These are phyloP conservation scores for Nyleta sp. DNA, from an alignment of 2,888 invertebrate species.

Conservation along the genomic window DNA sequence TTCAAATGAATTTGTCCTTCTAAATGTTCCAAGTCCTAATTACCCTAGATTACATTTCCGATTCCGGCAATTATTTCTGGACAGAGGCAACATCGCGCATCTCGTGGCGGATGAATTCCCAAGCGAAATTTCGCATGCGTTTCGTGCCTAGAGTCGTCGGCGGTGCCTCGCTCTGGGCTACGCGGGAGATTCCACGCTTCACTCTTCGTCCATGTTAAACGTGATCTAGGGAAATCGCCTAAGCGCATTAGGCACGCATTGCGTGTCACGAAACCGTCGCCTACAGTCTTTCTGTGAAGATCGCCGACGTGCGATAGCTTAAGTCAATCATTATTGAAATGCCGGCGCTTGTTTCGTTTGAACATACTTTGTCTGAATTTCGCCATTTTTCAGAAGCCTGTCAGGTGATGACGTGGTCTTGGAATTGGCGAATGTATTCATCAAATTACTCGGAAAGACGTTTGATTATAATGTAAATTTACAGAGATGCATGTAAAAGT, in stretches of 20 bases:
- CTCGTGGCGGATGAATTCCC: not conserved
- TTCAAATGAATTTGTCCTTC: too few species aligned
- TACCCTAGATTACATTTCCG: too few species aligned
- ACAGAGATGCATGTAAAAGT: too few species aligned
- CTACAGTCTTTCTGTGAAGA: slow-evolving; percentile 54
- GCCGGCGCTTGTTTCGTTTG: slow-evolving; percentile 30
- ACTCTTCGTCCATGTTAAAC: slow-evolving; percentile 30
- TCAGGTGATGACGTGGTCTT: slow-evolving; percentile 29
- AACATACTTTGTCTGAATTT: slow-evolving; percentile 25
- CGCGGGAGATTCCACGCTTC: slow-evolving; percentile 14
- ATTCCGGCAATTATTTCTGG: too few species aligned
- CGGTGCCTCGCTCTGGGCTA: slow-evolving; percentile 23
- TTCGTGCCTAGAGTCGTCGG: slow-evolving; percentile 1
- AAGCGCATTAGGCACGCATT: slow-evolving; percentile 59
- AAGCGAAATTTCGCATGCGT: slow-evolving; percentile 25
- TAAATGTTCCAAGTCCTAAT: too few species aligned
- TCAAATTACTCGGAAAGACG: too few species aligned
- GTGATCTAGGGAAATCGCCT: slow-evolving; percentile 52
- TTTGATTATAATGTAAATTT: too few species aligned
- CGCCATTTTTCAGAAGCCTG: slow-evolving; percentile 20
- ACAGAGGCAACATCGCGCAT: slow-evolving; percentile 9
- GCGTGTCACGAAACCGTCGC: slow-evolving; percentile 56
- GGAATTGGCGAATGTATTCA: too few species aligned
- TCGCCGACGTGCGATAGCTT: slow-evolving; percentile 48
- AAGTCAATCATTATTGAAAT: slow-evolving; percentile 54